These are phyloP conservation scores for Meandrina meandrites DNA, from an alignment of 92 coral and sea anemone species.

Conservation along the genomic window DNA sequence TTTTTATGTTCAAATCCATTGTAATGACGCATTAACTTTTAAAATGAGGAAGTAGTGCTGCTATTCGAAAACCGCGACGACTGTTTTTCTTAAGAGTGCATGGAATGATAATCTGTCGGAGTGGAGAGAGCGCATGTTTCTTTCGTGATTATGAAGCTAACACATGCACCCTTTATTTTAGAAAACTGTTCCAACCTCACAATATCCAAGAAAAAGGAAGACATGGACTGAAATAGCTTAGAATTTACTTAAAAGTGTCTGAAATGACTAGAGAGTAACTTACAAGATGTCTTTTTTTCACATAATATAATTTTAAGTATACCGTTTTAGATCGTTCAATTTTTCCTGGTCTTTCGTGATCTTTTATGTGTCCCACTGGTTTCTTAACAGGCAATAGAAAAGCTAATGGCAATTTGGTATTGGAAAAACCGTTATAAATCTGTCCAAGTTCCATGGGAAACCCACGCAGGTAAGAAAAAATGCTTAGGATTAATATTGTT, in stretches of 20 bases:
- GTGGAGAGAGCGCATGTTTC: background rate
- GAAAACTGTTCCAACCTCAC: background rate
- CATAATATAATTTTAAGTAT: too few relatives aligned
- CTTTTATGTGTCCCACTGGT: background rate
- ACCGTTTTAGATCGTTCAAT: background rate
- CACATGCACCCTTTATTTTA: background rate
- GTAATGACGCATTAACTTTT: background rate
- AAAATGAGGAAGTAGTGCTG: background rate
- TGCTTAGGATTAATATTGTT: background rate
- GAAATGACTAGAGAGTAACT: too few relatives aligned
- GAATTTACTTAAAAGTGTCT: background rate
- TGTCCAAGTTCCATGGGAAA: background rate
- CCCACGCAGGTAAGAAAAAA: background rate
- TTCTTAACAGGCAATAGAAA: background rate
- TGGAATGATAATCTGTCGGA: too few relatives aligned
- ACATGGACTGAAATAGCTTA: background rate
- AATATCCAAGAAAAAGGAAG: background rate
- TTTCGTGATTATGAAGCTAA: background rate
- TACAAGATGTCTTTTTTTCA: too few relatives aligned
- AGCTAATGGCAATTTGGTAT: background rate
- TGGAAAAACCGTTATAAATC: background rate
- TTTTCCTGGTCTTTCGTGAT: background rate
- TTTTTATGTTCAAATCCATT: background rate
- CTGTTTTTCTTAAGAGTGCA: background rate
- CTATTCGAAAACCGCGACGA: background rate